Evolutionary conservation across 2,797 vertebrate genomes (phyloP).

Genomic region (Tokudaia tokunoshimensis): DNA sequence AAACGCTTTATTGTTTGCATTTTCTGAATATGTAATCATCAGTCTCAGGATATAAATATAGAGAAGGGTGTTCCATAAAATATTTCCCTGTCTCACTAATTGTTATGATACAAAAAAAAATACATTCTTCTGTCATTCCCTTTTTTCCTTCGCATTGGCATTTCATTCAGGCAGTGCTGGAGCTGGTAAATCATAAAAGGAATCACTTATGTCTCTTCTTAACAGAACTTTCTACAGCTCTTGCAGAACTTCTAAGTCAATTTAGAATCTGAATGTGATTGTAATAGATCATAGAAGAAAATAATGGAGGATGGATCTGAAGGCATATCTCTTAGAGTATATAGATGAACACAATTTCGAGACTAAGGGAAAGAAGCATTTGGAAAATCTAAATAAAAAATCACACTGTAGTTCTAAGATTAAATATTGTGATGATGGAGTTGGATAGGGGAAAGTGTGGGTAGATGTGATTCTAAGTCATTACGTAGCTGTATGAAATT

Average conservation of each 20-base stretch:
- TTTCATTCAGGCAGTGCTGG: neutral
- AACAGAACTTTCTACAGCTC: neutral
- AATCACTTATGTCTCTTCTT: neutral
- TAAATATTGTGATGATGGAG: neutral
- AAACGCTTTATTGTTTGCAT: neutral
- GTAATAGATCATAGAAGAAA: neutral
- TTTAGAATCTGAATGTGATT: neutral
- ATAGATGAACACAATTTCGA: neutral
- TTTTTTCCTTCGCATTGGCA: neutral
- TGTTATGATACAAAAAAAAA: neutral
- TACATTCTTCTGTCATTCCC: neutral
- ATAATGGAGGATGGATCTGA: neutral
- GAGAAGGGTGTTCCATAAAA: neutral
- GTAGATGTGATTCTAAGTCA: neutral
- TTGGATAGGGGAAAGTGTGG: neutral
- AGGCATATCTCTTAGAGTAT: neutral
- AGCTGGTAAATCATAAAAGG: neutral
- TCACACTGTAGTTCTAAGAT: neutral
- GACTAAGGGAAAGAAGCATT: fast-evolving
- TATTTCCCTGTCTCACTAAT: neutral
- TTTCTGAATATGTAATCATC: neutral
- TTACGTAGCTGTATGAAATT: neutral
- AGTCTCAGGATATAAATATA: neutral
- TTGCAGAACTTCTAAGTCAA: neutral
- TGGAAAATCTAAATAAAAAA: neutral